Evolutionary conservation across 1,140 invertebrate genomes (phyloP).

Genomic region (Zaprionus capensis): DNA sequence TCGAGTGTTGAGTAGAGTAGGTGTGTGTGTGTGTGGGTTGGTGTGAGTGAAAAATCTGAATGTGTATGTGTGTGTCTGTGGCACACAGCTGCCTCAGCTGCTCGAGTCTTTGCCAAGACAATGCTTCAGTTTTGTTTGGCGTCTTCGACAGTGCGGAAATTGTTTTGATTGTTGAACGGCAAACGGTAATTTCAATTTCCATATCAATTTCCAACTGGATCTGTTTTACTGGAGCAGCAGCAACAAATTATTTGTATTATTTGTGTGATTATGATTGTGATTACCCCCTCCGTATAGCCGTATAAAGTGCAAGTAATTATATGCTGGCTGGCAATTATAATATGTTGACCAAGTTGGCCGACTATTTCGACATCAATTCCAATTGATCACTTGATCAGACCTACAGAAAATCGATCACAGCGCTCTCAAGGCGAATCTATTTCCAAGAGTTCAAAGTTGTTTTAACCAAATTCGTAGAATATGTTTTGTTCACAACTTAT

Average conservation of each 20-base stretch:
- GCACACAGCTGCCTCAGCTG: conserved; percentile 39
- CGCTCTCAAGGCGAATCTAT: background rate
- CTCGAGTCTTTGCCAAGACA: conserved; percentile 45
- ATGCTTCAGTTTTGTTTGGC: conserved; percentile 61
- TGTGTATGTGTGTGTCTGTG: conserved; percentile 3
- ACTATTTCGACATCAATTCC: background rate
- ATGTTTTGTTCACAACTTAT: conserved; percentile 14
- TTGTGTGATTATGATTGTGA: background rate
- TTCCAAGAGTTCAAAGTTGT: conserved; percentile 4
- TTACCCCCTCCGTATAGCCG: background rate
- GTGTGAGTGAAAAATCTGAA: background rate
- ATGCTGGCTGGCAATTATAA: conserved; percentile 1
- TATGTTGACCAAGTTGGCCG: conserved; percentile 22
- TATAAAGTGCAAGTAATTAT: conserved; percentile 25
- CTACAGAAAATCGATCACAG: conserved; percentile 10
- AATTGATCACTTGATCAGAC: background rate
- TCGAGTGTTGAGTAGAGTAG: conserved; percentile 29
- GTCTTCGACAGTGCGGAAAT: conserved; percentile 68
- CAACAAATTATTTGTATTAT: conserved; percentile 15
- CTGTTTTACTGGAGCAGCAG: conserved; percentile 61
- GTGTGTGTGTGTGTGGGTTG: conserved; percentile 18
- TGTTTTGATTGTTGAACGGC: conserved; percentile 68
- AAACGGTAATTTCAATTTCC: conserved; percentile 49
- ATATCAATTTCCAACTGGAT: conserved; percentile 28
- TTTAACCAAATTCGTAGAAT: conserved; percentile 22